These are phyloP conservation scores for Arnoldichthys spilopterus DNA, from an alignment of 2,797 vertebrate species.

Conservation along the genomic window DNA sequence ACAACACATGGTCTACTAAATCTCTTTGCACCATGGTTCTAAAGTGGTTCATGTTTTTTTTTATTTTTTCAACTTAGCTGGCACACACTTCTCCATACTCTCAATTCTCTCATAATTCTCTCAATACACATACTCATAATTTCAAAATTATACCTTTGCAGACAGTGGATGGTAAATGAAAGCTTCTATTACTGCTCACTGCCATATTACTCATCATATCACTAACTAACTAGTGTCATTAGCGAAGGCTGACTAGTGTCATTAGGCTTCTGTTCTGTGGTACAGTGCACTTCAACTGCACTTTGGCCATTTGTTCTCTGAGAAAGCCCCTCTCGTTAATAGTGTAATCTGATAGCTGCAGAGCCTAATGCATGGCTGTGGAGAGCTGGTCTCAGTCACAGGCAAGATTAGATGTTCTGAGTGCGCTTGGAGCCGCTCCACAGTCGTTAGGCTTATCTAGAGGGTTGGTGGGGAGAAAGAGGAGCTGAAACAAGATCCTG, in stretches of 20 bases:
- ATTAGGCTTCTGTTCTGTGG: conserved; percentile 19
- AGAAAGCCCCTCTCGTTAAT: conserved; percentile 37
- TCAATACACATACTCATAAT: too few species aligned
- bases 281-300: conserved; percentile 8
- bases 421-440: conserved; percentile 30
- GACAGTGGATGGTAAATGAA: background rate
- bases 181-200: conserved; percentile 7
- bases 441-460: conserved; percentile 51
- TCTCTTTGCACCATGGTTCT: too few species aligned
- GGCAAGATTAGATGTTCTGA: conserved; percentile 44
- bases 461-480: conserved; percentile 31
- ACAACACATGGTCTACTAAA: too few species aligned
- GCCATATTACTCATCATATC: background rate
- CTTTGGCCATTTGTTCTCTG: conserved; percentile 12
- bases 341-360: conserved; percentile 49
- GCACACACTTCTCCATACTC: too few species aligned
- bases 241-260: conserved; percentile 20
- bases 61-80: too few species aligned
- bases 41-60: too few species aligned
- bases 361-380: conserved; percentile 35
- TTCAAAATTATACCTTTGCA: background rate
- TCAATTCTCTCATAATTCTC: too few species aligned
- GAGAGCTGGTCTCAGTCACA: conserved; percentile 26
- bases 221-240: conserved; percentile 22
- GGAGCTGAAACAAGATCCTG: conserved; percentile 49